Conservation (phyloP, 2,888 invertebrate species). For the Carcina quercana region DNA sequence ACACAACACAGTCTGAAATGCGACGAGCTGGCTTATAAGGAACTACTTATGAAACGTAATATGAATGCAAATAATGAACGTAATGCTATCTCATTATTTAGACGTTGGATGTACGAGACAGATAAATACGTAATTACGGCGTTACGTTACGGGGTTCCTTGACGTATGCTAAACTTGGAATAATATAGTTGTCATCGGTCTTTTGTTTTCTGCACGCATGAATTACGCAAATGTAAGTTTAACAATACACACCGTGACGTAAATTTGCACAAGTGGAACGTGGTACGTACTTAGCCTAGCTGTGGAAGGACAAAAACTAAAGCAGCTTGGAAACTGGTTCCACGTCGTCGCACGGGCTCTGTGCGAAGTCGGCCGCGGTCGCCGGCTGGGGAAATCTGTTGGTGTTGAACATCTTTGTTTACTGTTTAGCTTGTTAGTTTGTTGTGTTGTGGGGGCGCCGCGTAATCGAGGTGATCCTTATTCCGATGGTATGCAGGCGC, state of each 20-base stretch:
- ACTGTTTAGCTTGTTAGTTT: conserved; percentile 41
- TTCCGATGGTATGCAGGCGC: conserved; percentile 55
- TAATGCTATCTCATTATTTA: no score
- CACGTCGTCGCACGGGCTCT: conserved; percentile 25
- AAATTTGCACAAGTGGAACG: conserved; percentile 40
- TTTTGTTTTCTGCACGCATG: conserved; percentile 6
- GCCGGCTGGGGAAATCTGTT: conserved; percentile 27
- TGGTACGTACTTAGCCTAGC: conserved; percentile 7
- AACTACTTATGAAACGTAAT: conserved; percentile 29
- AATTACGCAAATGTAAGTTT: conserved; percentile 16
- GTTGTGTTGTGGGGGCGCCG: conserved; percentile 44
- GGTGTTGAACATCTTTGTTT: conserved; percentile 41
- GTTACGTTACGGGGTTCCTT: neutral
- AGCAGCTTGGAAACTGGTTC: conserved; percentile 20
- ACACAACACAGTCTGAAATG: conserved; percentile 29
- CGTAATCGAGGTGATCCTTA: conserved; percentile 65
- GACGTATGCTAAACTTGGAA: conserved; percentile 5
- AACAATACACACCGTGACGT: no score
- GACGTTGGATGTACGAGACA: no score
- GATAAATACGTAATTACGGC: neutral
- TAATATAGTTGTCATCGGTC: no score
- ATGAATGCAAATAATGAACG: conserved; percentile 34
- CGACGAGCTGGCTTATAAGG: conserved; percentile 35
- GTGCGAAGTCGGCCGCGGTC: conserved; percentile 27
- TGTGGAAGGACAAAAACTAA: conserved; percentile 12